These are phyloP conservation scores for Pelvicachromis taeniatus DNA, from an alignment of 2,113 vertebrate species.

Conservation along the genomic window DNA sequence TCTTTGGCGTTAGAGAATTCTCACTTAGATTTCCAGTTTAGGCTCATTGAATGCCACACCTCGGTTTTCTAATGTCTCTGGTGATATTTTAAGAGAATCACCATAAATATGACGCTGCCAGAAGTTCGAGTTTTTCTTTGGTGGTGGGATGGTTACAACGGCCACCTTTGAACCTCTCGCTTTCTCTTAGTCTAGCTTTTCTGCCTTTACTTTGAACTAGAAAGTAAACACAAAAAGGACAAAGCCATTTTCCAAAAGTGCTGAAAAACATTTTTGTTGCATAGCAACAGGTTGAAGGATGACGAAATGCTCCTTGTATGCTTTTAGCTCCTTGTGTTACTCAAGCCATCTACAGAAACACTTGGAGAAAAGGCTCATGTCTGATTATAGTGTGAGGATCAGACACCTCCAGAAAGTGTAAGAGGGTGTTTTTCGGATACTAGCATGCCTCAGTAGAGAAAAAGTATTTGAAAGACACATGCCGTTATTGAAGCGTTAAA, in stretches of 20 bases:
- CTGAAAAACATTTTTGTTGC: conserved; percentile 20
- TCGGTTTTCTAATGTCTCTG: not conserved
- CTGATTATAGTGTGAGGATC: not conserved
- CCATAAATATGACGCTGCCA: not conserved
- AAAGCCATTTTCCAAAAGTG: conserved; percentile 23
- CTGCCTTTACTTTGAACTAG: not conserved
- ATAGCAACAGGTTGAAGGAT: conserved; percentile 39
- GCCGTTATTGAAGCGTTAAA: not conserved
- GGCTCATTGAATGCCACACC: not conserved
- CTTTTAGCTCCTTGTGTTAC: not conserved
- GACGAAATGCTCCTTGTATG: not conserved
- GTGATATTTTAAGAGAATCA: not conserved
- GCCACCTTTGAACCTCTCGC: not conserved
- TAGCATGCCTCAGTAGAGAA: not conserved
- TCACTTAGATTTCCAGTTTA: not conserved
- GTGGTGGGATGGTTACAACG: accelerated
- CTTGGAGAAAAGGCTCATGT: not conserved
- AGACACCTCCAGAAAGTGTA: not conserved
- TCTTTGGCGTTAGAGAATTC: not conserved
- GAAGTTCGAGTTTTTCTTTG: not conserved
- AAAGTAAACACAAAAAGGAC: not conserved
- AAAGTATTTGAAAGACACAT: not conserved
- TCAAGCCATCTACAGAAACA: not conserved
- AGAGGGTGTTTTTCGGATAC: not conserved
- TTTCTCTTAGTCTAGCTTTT: not conserved